phyloP scores from a whole-genome alignment of 2,888 invertebrate genomes.

The Parthenolecanium corni region DNA sequence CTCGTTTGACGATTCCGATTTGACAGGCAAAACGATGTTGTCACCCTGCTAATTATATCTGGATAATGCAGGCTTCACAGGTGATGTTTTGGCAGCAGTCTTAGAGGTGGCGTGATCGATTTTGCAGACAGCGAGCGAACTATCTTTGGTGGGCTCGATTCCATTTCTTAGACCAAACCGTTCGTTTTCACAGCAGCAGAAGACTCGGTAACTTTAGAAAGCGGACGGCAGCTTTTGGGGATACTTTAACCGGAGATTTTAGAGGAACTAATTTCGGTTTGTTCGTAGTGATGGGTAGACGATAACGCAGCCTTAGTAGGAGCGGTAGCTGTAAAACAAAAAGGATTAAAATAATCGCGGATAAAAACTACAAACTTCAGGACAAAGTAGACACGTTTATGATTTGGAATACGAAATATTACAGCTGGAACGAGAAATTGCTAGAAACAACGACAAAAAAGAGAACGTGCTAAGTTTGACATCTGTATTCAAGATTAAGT shows the following conservation, averaged over 20 bases:
- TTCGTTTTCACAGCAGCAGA: not conserved
- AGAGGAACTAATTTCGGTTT: constrained; percentile 1
- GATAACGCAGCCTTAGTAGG: constrained; percentile 1
- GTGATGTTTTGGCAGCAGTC: not conserved
- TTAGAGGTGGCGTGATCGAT: constrained; percentile 23
- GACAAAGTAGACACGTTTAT: too few species aligned
- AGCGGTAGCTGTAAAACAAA: not conserved
- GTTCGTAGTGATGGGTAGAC: constrained; percentile 9
- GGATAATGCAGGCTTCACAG: not conserved
- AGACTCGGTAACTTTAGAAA: not conserved
- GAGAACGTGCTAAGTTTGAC: too few species aligned
- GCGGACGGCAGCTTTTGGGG: not conserved
- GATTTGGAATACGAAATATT: too few species aligned
- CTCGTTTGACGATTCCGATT: not conserved
- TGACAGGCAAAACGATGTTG: not conserved
- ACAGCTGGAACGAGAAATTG: too few species aligned
- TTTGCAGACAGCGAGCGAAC: constrained; percentile 17
- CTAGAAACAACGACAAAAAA: too few species aligned
- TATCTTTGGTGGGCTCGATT: constrained; percentile 21
- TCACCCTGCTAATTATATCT: constrained; percentile 16
- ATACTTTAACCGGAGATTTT: constrained; percentile 13
- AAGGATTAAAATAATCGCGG: too few species aligned
- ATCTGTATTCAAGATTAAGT: too few species aligned
- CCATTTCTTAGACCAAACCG: constrained; percentile 12
- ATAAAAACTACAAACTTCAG: too few species aligned